Conservation (phyloP, 2,797 vertebrate genomes). For the Diplodus puntazzo region DNA sequence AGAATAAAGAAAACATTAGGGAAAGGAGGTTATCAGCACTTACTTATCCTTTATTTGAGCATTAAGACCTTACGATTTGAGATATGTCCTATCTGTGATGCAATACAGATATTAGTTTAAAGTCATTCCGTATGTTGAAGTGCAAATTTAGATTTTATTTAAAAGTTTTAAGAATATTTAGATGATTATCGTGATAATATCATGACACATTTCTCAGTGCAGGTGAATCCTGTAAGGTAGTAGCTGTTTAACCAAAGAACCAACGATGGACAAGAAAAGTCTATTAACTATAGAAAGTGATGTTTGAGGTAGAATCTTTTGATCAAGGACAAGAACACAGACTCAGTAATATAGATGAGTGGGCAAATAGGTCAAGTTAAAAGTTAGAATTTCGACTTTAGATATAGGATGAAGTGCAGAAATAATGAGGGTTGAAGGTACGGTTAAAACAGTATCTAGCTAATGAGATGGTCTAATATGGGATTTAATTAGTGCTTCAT, state of each 20-base stretch:
- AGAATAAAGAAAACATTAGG: too few relatives aligned
- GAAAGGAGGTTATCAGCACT: too few relatives aligned
- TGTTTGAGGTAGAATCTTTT: not conserved
- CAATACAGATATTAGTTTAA: too few relatives aligned
- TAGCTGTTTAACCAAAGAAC: not conserved
- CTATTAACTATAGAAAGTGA: not conserved
- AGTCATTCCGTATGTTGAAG: too few relatives aligned
- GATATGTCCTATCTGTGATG: too few relatives aligned
- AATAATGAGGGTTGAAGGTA: slow-evolving; percentile 13
- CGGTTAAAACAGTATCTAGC: slow-evolving; percentile 2
- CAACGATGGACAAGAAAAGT: not conserved
- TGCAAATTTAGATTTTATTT: too few relatives aligned
- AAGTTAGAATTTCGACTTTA: slow-evolving; percentile 5
- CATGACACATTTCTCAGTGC: not conserved
- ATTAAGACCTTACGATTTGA: too few relatives aligned
- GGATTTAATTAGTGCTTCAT: slow-evolving; percentile 13
- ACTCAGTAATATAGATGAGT: not conserved
- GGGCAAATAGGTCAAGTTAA: slow-evolving; percentile 1
- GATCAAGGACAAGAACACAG: not conserved
- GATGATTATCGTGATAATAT: too few relatives aligned
- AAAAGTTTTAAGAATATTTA: too few relatives aligned
- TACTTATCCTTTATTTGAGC: too few relatives aligned
- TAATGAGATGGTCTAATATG: slow-evolving; percentile 19
- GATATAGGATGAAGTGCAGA: not conserved
- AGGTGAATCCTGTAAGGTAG: not conserved